A percentile compares a stretch with the other conserved stretches of the same genome.
phyloP scores from a whole-genome alignment of 2,888 invertebrate genomes.

The Drosophila monieri region DNA sequence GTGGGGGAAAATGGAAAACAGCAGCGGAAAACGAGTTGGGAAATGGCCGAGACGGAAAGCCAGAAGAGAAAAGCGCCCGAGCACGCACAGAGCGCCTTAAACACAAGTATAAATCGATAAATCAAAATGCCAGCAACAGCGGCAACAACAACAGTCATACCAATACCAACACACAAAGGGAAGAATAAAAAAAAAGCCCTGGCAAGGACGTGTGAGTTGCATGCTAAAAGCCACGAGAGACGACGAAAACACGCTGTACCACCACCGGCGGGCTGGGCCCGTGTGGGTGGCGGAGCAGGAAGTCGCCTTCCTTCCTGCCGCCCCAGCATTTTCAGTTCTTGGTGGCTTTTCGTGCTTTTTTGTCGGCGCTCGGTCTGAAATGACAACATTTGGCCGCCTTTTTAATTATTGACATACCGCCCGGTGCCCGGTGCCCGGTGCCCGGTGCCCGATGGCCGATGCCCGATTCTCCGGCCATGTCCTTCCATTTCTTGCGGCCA shows the following conservation, averaged over 20 bases:
- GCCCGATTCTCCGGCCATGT: conserved; percentile 11
- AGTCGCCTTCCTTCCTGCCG: conserved; percentile 42
- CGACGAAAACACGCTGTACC: conserved; percentile 19
- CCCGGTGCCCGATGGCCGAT: not conserved
- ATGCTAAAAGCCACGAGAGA: conserved; percentile 60
- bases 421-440: conserved; percentile 1
- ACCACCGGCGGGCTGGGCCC: conserved; percentile 3
- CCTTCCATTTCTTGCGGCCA: conserved; percentile 34
- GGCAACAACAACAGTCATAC: conserved; percentile 19
- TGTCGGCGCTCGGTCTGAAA: conserved; percentile 49
- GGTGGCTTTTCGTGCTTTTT: conserved; percentile 30
- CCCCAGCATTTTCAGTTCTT: conserved; percentile 17
- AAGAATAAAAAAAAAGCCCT: conserved; percentile 29
- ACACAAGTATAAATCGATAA: conserved; percentile 75
- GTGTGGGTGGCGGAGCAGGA: conserved; percentile 50
- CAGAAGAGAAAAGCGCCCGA: conserved; percentile 12
- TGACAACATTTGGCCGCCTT: conserved; percentile 78
- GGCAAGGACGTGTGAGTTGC: conserved; percentile 78
- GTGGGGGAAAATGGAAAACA: not conserved
- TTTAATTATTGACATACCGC: conserved; percentile 75
- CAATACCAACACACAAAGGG: conserved; percentile 20
- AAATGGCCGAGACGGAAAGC: conserved; percentile 22
- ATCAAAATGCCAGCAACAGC: conserved; percentile 74
- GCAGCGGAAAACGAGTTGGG: conserved; percentile 38
- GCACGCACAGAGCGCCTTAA: conserved; percentile 53